Evolutionary conservation across 1,140 invertebrate species (phyloP).

Genomic region (Trichomalopsis sarcophagae): DNA sequence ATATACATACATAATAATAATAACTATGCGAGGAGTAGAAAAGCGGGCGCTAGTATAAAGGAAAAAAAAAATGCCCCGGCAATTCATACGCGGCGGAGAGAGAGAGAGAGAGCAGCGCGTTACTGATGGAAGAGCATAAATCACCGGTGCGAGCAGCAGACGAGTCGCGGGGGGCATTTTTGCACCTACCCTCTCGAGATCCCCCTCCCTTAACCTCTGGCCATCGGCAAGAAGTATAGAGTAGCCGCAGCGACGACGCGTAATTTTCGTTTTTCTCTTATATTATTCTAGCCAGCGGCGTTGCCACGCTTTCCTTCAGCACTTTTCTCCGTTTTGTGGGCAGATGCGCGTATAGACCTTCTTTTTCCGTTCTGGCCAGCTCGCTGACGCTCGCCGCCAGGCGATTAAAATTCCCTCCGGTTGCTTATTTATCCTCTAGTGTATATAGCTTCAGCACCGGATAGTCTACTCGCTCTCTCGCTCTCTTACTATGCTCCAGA

Average conservation of each 20-base stretch:
- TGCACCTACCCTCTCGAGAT: neutral
- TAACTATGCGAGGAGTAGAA: neutral
- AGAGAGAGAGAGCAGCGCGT: neutral
- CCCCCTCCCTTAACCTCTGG: too few relatives aligned
- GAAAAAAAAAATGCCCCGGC: neutral
- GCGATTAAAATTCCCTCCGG: neutral
- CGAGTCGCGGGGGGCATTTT: neutral
- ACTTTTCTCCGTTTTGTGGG: neutral
- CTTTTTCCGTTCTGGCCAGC: neutral
- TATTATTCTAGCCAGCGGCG: too few relatives aligned
- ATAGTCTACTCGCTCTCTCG: neutral
- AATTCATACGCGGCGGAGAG: neutral
- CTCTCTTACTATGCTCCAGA: neutral
- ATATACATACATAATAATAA: neutral
- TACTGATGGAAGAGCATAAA: conserved; percentile 30
- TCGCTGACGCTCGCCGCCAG: neutral
- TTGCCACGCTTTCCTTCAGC: neutral
- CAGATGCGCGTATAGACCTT: neutral
- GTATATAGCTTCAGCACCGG: too few relatives aligned
- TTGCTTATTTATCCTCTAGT: neutral
- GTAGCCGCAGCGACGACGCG: too few relatives aligned
- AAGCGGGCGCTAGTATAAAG: neutral
- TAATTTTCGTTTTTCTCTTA: neutral
- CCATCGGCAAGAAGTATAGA: too few relatives aligned
- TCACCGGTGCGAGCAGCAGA: neutral